A percentile compares a stretch with the other conserved stretches of the same genome.
phyloP scores from a whole-genome alignment of 2,888 invertebrate genomes.

The Ypsolopha scabrella region DNA sequence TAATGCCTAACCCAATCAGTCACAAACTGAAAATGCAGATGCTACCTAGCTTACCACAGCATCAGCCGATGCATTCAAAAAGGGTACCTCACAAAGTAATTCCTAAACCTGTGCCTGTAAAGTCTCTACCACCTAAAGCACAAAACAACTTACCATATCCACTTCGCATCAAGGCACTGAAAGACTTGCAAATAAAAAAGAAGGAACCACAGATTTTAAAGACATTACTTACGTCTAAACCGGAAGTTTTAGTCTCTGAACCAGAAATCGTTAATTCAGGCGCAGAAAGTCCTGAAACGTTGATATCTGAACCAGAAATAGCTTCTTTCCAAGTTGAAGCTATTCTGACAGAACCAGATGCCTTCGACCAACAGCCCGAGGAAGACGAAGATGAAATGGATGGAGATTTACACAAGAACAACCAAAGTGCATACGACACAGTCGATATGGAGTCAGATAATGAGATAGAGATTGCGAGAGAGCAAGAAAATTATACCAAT shows the following conservation, averaged over 20 bases:
- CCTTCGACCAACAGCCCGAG: constrained; percentile 32
- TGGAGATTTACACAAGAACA: constrained; percentile 30
- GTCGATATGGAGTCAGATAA: constrained; percentile 63
- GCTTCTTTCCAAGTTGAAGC: constrained; percentile 65
- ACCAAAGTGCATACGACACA: constrained; percentile 48
- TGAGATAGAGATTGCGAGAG: constrained; percentile 60
- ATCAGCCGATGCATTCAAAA: constrained; percentile 36
- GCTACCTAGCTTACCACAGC: constrained; percentile 10
- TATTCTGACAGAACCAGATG: constrained; percentile 57
- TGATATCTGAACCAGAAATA: constrained; percentile 64
- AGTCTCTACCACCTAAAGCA: constrained; percentile 26
- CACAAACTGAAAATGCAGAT: constrained; percentile 37
- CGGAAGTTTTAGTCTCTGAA: constrained; percentile 57
- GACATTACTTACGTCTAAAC: constrained; percentile 56
- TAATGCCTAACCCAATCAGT: constrained; percentile 62
- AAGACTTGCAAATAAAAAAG: constrained; percentile 62
- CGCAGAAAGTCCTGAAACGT: constrained; percentile 61
- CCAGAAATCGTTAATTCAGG: constrained; percentile 63
- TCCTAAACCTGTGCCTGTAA: constrained; percentile 53
- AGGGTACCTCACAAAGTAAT: constrained; percentile 35
- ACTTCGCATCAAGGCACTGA: constrained; percentile 60
- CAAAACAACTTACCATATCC: constrained; percentile 59
- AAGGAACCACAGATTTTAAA: constrained; percentile 66
- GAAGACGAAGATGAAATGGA: constrained; percentile 33
- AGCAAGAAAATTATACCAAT: constrained; percentile 11